These are phyloP conservation scores for Rhinophrynus dorsalis DNA, from an alignment of 2,797 vertebrate genomes.

Conservation along the genomic window DNA sequence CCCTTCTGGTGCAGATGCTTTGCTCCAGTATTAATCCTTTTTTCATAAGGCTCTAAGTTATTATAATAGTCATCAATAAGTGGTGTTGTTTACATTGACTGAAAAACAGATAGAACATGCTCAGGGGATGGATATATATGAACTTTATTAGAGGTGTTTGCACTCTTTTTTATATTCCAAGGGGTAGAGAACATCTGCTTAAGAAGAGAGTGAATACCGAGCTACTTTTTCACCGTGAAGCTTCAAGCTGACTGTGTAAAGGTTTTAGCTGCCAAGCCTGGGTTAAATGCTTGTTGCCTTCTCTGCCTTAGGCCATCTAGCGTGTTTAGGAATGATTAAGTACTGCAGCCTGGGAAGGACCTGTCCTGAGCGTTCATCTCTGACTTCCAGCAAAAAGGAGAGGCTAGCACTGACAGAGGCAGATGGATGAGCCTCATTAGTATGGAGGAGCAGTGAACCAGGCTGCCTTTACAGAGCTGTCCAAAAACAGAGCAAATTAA, in stretches of 20 bases:
- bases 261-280: slow-evolving; percentile 75
- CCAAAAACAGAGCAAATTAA: slow-evolving; percentile 77
- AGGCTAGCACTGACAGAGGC: slow-evolving; percentile 82
- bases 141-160: no score
- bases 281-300: slow-evolving; percentile 86
- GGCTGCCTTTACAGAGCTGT: slow-evolving; percentile 81
- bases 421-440: slow-evolving; percentile 88
- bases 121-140: no score
- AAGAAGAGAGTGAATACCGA: slow-evolving; percentile 75
- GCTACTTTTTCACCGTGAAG: slow-evolving; percentile 80
- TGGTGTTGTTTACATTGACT: no score
- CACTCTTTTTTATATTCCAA: slow-evolving; percentile 75
- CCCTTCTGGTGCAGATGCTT: no score
- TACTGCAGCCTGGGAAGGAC: slow-evolving; percentile 84
- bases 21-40: no score
- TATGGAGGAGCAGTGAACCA: slow-evolving; percentile 79
- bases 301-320: slow-evolving; percentile 82
- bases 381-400: slow-evolving; percentile 84
- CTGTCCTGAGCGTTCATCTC: slow-evolving; percentile 87
- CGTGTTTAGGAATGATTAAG: slow-evolving; percentile 86
- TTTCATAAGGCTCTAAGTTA: no score
- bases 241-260: slow-evolving; percentile 70
- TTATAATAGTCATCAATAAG: no score
- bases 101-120: no score
- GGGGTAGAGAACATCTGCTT: slow-evolving; percentile 80